phyloP scores from a whole-genome alignment of 1,140 invertebrate species.

The Pteromalus puparum region DNA sequence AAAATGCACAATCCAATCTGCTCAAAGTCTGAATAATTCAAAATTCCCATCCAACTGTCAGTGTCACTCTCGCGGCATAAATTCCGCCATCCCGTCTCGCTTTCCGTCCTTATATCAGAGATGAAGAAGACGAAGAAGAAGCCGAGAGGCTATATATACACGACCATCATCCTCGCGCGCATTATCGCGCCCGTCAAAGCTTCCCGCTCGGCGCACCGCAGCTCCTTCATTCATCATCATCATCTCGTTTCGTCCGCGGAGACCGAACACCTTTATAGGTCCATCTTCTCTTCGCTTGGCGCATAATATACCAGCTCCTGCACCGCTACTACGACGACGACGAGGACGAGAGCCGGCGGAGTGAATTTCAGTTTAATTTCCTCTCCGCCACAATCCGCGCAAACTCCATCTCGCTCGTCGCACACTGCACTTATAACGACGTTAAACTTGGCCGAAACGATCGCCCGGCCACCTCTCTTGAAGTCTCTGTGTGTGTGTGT shows the following conservation, averaged over 20 bases:
- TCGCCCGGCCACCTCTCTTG: neutral
- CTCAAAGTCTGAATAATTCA: neutral
- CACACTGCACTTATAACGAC: slow-evolving; percentile 1
- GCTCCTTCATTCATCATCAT: slow-evolving; percentile 31
- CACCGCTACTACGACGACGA: neutral
- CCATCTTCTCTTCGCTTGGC: neutral
- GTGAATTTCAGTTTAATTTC: slow-evolving; percentile 53
- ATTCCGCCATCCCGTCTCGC: too few relatives aligned
- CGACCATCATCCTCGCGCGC: neutral
- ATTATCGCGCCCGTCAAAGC: neutral
- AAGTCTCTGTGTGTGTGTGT: too few relatives aligned
- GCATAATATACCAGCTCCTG: neutral
- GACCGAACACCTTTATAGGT: slow-evolving; percentile 11
- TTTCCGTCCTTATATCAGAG: too few relatives aligned
- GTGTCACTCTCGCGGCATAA: neutral
- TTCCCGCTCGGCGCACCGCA: neutral
- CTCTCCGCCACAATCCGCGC: neutral
- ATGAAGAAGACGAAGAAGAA: neutral
- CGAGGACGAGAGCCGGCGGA: neutral
- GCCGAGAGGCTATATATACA: neutral
- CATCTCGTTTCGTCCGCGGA: slow-evolving; percentile 9
- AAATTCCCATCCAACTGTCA: neutral
- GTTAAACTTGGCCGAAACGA: slow-evolving; percentile 28
- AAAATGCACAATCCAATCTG: too few relatives aligned
- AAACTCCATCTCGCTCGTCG: neutral